phyloP scores from a whole-genome alignment of 2,888 invertebrate genomes.

The Glaucopsyche alexis region DNA sequence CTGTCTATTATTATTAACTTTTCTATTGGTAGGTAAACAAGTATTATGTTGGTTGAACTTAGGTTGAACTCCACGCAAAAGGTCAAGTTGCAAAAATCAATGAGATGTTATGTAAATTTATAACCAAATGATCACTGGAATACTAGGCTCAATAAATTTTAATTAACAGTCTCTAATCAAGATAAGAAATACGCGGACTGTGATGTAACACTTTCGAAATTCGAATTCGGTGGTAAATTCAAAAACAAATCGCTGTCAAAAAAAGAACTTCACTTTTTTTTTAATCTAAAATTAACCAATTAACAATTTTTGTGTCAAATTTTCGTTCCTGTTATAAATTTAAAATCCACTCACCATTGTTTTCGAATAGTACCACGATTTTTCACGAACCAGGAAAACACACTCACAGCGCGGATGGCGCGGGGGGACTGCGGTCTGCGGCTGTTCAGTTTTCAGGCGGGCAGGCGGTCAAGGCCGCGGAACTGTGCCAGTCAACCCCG shows the following conservation, averaged over 20 bases:
- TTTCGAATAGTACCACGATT: constrained; percentile 51
- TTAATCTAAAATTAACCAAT: not conserved
- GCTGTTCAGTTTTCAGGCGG: constrained; percentile 39
- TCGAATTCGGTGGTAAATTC: not conserved
- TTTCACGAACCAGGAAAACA: constrained; percentile 39
- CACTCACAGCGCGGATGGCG: constrained; percentile 51
- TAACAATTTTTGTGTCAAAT: not conserved
- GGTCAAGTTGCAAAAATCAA: constrained; percentile 21
- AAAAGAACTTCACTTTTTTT: not conserved
- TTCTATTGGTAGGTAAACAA: too few relatives aligned
- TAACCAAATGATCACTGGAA: not conserved
- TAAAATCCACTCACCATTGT: constrained; percentile 61
- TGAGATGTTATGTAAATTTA: not conserved
- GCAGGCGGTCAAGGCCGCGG: constrained; percentile 67
- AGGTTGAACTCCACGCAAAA: not conserved
- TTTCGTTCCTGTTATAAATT: not conserved
- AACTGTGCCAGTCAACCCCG: constrained; percentile 68
- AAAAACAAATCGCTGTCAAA: not conserved
- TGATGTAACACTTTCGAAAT: constrained; percentile 24
- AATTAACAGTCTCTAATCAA: not conserved
- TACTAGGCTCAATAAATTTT: not conserved
- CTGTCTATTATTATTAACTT: too few relatives aligned
- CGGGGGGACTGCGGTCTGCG: constrained; percentile 72
- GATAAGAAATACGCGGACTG: not conserved
- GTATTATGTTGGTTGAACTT: not conserved